phyloP scores from a whole-genome alignment of 2,113 vertebrate genomes.

The Capreolus pygargus region DNA sequence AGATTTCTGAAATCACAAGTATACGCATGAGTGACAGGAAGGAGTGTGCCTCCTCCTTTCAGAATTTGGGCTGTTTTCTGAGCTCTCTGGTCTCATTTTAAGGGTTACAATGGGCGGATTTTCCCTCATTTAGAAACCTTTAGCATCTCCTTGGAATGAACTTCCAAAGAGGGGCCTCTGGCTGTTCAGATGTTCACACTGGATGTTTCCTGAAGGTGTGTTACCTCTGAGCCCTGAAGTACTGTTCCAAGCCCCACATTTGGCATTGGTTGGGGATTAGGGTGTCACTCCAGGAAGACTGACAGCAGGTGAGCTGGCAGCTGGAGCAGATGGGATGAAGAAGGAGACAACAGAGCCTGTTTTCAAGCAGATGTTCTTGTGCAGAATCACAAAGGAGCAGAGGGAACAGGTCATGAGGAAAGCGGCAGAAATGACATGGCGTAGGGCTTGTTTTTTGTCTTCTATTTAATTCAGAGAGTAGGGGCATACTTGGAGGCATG shows the following conservation, averaged over 20 bases:
- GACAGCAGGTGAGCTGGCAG: conserved; percentile 44
- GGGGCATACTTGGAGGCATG: background rate
- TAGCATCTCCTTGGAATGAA: background rate
- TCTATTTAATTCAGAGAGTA: background rate
- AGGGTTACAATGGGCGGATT: background rate
- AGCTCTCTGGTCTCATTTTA: background rate
- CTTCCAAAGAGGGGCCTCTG: background rate
- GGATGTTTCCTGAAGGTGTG: conserved; percentile 12
- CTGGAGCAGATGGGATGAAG: conserved; percentile 51
- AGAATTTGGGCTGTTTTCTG: background rate
- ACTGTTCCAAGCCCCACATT: background rate
- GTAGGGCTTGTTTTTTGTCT: background rate
- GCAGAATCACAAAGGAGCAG: background rate
- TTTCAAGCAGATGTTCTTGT: background rate
- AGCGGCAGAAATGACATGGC: background rate
- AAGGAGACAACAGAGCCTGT: conserved; percentile 9
- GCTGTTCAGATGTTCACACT: background rate
- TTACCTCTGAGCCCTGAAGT: background rate
- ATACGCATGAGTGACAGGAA: conserved; percentile 2
- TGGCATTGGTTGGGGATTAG: background rate
- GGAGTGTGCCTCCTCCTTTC: conserved; percentile 2
- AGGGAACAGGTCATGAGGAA: background rate
- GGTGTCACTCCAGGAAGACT: background rate
- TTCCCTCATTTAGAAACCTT: conserved; percentile 14
- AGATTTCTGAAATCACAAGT: conserved; percentile 20